These are phyloP conservation scores for Drosophila mulleri DNA, from an alignment of 2,888 invertebrate genomes.

Conservation along the genomic window DNA sequence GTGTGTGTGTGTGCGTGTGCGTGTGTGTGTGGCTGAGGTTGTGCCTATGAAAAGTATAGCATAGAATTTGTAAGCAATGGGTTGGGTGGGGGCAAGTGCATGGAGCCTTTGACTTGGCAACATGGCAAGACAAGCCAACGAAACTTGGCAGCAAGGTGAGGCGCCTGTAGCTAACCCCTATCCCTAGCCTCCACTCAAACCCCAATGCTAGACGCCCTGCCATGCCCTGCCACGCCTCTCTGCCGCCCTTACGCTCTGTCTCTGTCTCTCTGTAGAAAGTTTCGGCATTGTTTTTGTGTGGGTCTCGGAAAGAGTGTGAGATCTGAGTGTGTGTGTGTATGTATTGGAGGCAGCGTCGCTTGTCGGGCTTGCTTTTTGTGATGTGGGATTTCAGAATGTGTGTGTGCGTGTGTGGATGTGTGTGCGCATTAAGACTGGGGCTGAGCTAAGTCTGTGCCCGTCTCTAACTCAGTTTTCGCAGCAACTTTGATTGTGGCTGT, in stretches of 20 bases:
- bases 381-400: constrained; percentile 52
- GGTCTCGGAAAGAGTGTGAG: constrained; percentile 10
- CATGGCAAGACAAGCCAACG: constrained; percentile 57
- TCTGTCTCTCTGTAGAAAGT: constrained; percentile 55
- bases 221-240: not conserved
- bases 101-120: constrained; percentile 80
- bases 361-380: constrained; percentile 69
- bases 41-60: constrained; percentile 73
- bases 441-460: constrained; percentile 74
- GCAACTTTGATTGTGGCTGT: constrained; percentile 81
- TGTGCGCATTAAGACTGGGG: constrained; percentile 54
- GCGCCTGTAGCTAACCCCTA: constrained; percentile 39
- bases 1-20: constrained; percentile 23
- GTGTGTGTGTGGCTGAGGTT: constrained; percentile 35
- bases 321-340: constrained; percentile 29
- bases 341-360: constrained; percentile 66
- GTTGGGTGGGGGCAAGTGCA: constrained; percentile 41
- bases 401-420: constrained; percentile 18
- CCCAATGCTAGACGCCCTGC: not conserved
- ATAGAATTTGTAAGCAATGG: constrained; percentile 47
- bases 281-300: constrained; percentile 78
- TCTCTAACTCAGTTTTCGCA: constrained; percentile 67
- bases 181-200: not conserved
- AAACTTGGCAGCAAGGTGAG: constrained; percentile 68
- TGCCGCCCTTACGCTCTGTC: not conserved